Evolutionary conservation across 1,140 invertebrate genomes (phyloP).

Genomic region (Drosophila pandora): DNA sequence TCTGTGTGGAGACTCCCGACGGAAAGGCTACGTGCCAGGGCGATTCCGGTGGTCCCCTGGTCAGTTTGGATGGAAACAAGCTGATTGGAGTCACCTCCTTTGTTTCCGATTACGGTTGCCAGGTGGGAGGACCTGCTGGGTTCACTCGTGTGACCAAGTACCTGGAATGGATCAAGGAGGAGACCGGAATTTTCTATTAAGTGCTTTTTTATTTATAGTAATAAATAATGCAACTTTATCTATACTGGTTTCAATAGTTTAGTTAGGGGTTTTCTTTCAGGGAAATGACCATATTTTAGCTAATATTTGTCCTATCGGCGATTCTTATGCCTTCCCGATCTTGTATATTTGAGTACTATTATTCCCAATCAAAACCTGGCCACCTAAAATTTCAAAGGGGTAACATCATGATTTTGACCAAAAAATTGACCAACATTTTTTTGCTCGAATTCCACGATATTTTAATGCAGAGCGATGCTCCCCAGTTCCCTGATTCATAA

Average conservation of each 20-base stretch:
- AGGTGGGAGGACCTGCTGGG: constrained; percentile 84
- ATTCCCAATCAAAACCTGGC: not conserved
- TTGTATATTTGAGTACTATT: not conserved
- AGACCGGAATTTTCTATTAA: constrained; percentile 84
- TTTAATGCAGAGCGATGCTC: no score
- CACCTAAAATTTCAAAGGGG: not conserved
- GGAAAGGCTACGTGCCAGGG: constrained; percentile 63
- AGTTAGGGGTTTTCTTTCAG: no score
- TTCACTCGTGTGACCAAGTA: constrained; percentile 85
- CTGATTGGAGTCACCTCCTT: constrained; percentile 85
- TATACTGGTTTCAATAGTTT: no score
- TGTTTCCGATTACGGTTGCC: constrained; percentile 84
- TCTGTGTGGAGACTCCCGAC: constrained; percentile 51
- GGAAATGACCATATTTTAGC: not conserved
- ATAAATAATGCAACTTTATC: no score
- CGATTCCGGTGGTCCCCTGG: constrained; percentile 63
- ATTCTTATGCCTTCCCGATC: not conserved
- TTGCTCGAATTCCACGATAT: no score
- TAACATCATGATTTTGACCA: no score
- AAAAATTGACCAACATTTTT: no score
- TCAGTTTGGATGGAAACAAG: constrained; percentile 39
- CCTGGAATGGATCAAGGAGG: constrained; percentile 85
- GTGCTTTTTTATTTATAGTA: not conserved
- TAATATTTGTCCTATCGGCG: not conserved
- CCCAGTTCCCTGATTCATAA: no score